A percentile compares a stretch with the other conserved stretches of the same genome.
Conservation (phyloP, 2,888 invertebrate species). For the Celastrina argiolus region DNA sequence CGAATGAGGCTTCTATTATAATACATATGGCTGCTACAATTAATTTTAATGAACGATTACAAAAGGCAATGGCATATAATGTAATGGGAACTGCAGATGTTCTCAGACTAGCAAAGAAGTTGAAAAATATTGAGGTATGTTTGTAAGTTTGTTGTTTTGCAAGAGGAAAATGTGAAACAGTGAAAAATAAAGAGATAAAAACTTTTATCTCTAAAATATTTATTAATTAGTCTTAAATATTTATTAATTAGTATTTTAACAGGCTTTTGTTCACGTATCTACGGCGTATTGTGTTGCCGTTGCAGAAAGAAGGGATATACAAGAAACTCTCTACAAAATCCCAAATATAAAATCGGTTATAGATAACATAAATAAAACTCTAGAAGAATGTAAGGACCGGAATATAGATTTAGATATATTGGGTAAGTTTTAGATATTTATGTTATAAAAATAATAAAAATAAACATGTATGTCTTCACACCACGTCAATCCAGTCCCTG, state of each 20-base stretch:
- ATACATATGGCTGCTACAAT: slow-evolving; percentile 39
- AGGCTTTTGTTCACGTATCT: slow-evolving; percentile 27
- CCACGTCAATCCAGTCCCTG: too few relatives aligned
- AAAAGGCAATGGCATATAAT: slow-evolving; percentile 35
- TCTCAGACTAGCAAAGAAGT: slow-evolving; percentile 32
- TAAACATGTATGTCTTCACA: too few relatives aligned
- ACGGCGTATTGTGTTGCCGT: slow-evolving; percentile 36
- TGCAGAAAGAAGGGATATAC: slow-evolving; percentile 11
- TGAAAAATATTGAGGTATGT: slow-evolving; percentile 14
- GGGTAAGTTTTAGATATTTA: neutral
- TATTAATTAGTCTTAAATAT: too few relatives aligned
- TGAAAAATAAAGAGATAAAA: neutral
- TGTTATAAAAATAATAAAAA: too few relatives aligned
- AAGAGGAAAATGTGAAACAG: too few relatives aligned
- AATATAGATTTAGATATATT: neutral
- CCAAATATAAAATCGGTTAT: neutral
- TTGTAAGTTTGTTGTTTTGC: neutral
- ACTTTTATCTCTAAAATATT: too few relatives aligned
- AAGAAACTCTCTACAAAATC: neutral
- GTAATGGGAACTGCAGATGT: slow-evolving; percentile 41
- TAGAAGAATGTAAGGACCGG: neutral
- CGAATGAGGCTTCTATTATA: slow-evolving; percentile 35
- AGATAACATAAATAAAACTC: neutral
- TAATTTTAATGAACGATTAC: slow-evolving; percentile 37
- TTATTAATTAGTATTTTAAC: too few relatives aligned